These are phyloP conservation scores for Agrilus planipennis DNA, from an alignment of 1,140 invertebrate species.

Conservation along the genomic window DNA sequence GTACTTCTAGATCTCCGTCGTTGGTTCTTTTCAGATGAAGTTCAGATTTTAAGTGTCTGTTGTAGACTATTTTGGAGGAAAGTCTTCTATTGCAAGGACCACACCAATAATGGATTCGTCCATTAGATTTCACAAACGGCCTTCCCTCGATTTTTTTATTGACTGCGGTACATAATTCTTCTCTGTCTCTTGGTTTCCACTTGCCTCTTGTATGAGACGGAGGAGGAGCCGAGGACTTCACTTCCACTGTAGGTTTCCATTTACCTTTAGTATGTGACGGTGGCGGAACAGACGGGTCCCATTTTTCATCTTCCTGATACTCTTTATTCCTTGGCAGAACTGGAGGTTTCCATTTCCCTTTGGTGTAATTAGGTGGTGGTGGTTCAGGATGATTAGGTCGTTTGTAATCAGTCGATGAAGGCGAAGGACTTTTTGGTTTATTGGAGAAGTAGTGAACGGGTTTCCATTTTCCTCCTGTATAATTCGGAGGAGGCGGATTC, in stretches of 20 bases:
- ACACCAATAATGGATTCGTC: constrained; percentile 60
- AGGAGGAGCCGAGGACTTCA: constrained; percentile 33
- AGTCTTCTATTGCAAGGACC: constrained; percentile 62
- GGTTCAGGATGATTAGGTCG: constrained; percentile 21
- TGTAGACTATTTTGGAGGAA: constrained; percentile 58
- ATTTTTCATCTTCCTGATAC: constrained; percentile 24
- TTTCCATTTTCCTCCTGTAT: constrained; percentile 39
- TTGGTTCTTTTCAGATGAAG: constrained; percentile 57
- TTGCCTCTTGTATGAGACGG: constrained; percentile 59
- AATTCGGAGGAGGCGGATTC: constrained; percentile 25
- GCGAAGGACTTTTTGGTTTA: constrained; percentile 27
- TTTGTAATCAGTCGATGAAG: constrained; percentile 4
- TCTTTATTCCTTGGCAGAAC: constrained; percentile 18
- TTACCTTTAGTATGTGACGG: constrained; percentile 61
- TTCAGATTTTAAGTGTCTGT: constrained; percentile 59
- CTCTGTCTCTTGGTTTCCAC: constrained; percentile 43
- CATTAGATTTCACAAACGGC: constrained; percentile 28
- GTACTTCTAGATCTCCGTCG: constrained; percentile 50
- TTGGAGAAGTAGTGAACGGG: constrained; percentile 19
- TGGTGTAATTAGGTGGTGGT: constrained; percentile 49
- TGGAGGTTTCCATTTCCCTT: constrained; percentile 37
- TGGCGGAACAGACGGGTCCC: constrained; percentile 26
- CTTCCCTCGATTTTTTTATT: constrained; percentile 8
- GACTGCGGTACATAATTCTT: no score
- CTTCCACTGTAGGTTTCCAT: constrained; percentile 49